Base-by-base conservation (phyloP, 2,797 vertebrate genomes). In the Apogon hyalosoma region DNA sequence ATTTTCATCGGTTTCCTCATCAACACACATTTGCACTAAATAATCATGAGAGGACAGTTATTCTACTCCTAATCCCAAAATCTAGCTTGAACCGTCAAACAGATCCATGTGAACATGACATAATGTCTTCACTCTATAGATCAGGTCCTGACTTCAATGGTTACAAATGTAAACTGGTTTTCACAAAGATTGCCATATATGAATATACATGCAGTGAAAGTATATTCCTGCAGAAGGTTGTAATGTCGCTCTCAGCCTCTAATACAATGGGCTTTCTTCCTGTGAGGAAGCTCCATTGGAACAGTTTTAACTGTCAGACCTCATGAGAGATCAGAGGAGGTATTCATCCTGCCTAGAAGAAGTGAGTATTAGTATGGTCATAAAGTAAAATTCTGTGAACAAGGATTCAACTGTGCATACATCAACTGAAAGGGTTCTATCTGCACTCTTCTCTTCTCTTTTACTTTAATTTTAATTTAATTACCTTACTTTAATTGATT, bases 181-280 rank as follows among this genome's bases (percentile, higher is more conserved):
- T 46, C 58, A 55, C 31, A 43, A 40, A 68, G 31, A 49, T 46
- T 61, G 53, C 24, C 63, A 38, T 42, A 54, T 55, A 57, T 14
- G 39, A 33, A 36, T 41, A 48, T 45, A 38, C 28, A 42, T 11
- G 28, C 24, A 75, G 83, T 81, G 83, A 87, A 90, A 90, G 84
- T 86, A 19, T 16, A 15, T 55, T 33, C 43, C 49, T 39, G 71
- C 54, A 21, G 31, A n/a, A 55, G 58, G 63, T 33, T 58, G 70
- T 56, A 55, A 64, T 74, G 83, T 68, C 5, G 46, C 67, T 69
- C 76, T 79, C 67, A 64, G 72, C 51, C 75, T 79, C 49, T 1
- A 15, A 48, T 47, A 90, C 89, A 88, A 88, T 88, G 45, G 83
- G 63, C 18, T 1, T 2, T 14, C 69, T 91, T 91, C 88, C 90